Conservation (phyloP, 2,113 vertebrate species). For the Rutilus rutilus region DNA sequence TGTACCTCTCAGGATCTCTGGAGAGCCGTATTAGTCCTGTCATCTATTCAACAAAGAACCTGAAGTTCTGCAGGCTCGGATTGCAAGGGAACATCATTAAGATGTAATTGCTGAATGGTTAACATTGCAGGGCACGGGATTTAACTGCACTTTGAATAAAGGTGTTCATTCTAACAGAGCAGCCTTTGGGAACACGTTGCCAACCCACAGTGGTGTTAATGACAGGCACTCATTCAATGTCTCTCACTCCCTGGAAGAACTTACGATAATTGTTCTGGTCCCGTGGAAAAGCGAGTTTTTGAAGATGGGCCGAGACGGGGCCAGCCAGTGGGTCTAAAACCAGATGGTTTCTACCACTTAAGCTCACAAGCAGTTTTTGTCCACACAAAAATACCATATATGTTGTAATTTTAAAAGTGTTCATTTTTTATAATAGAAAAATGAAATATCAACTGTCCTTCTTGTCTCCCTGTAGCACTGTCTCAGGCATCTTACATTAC, state of each 20-base stretch:
- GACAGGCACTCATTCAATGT: conserved; percentile 66
- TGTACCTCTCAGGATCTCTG: conserved; percentile 29
- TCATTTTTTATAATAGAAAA: too few species aligned
- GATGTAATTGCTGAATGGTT: conserved; percentile 44
- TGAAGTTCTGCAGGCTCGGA: conserved; percentile 32
- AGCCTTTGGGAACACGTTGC: conserved; percentile 43
- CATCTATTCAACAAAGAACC: conserved; percentile 34
- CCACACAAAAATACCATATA: conserved; percentile 10
- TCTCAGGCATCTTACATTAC: too few species aligned
- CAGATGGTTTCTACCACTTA: conserved; percentile 50
- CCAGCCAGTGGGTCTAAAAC: conserved; percentile 44
- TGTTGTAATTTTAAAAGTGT: not conserved
- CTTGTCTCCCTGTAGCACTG: too few species aligned
- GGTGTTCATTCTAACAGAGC: conserved; percentile 55
- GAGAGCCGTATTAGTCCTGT: conserved; percentile 55
- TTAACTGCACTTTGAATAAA: conserved; percentile 48
- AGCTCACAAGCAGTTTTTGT: conserved; percentile 47
- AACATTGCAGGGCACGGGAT: conserved; percentile 26
- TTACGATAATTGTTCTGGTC: conserved; percentile 65
- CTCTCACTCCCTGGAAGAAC: conserved; percentile 60
- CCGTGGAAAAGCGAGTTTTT: conserved; percentile 62
- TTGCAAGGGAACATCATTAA: conserved; percentile 37
- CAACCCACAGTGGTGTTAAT: conserved; percentile 60
- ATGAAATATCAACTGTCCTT: too few species aligned
- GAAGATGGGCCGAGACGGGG: conserved; percentile 53